These are phyloP conservation scores for Pardalotus punctatus DNA, from an alignment of 2,113 vertebrate species.

Conservation along the genomic window DNA sequence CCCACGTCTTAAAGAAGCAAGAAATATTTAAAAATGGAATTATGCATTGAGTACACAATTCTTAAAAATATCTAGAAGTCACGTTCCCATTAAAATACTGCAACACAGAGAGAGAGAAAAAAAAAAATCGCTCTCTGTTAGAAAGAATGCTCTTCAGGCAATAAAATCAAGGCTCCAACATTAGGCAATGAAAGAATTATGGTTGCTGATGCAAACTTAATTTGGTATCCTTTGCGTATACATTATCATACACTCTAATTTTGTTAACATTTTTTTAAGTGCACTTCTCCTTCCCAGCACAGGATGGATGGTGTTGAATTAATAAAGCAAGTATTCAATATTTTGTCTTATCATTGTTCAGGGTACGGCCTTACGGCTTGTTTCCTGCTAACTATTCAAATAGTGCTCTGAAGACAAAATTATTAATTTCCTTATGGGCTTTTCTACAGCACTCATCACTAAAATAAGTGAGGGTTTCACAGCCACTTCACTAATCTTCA, in stretches of 20 bases:
- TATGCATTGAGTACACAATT: conserved; percentile 14
- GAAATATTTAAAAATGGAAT: conserved; percentile 8
- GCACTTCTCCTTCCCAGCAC: conserved; percentile 23
- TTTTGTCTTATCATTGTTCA: conserved; percentile 60
- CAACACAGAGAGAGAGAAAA: not conserved
- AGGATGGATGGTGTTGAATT: conserved; percentile 43
- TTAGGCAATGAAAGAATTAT: conserved; percentile 40
- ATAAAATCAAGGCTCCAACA: conserved; percentile 23
- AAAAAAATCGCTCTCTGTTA: not conserved
- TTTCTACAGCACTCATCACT: conserved; percentile 50
- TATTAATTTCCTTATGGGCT: conserved; percentile 59
- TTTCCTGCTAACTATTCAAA: conserved; percentile 57
- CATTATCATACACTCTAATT: conserved; percentile 37
- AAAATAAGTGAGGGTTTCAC: conserved; percentile 40
- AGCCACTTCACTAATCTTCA: conserved; percentile 50
- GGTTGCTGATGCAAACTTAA: conserved; percentile 39
- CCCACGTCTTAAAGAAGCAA: not conserved
- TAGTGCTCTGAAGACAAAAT: conserved; percentile 55
- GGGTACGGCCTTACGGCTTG: conserved; percentile 39
- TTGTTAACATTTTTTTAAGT: conserved; percentile 45
- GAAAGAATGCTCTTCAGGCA: conserved; percentile 23
- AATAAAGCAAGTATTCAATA: conserved; percentile 55
- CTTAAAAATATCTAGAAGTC: conserved; percentile 20
- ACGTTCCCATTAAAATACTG: conserved; percentile 14
- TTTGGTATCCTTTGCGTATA: conserved; percentile 20